Evolutionary conservation across 2,113 vertebrate genomes (phyloP), one percentile per base, ranked within the genome.

Genomic region (Zosterops pallidus): DNA sequence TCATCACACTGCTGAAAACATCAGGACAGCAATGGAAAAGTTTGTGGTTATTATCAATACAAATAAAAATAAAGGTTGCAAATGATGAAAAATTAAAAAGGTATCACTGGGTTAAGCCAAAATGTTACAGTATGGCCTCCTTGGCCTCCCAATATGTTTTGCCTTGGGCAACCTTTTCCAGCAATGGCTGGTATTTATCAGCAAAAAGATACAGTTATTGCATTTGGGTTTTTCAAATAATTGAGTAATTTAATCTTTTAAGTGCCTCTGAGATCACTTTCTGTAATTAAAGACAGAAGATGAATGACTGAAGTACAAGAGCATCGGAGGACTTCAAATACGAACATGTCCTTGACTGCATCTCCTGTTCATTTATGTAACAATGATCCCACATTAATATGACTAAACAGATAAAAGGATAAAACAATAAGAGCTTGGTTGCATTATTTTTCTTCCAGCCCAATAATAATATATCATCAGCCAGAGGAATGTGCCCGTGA

Each of bases 201-300:
- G 76, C 71, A 90, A 90, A 93, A 79, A 93, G 72, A 92, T 89
- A 93, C 44, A 89, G 77, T 96, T 95, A 95, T 86, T 90, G 83
- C 72, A 83, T 92, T 96, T 55, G 56, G 35, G 57, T 86, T 94
- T 95, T 94, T 81, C 79, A 83, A 95, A 96, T 93, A 96, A 95
- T 91, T 93, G 85, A 93, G 92, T 94, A 97, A 96, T 95, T 96
- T 92, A 96, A 97, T 96, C 93, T 96, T 96, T 96, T 95, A 96
- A 96, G 94, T 95, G 93, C 90, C 76, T 86, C 88, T 95, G 93
- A 97, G 92, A 94, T 96, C 86, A 78, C 52, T 96, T 81, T 68
- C 46, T 94, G 93, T 96, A 97, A 97, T 96, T 97, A 96, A 95
- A 96, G 93, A 92, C 83, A 96, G 88, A 93, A 93, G 92, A 97